phyloP scores from a whole-genome alignment of 2,888 invertebrate species.

The Brachyptera risi region DNA sequence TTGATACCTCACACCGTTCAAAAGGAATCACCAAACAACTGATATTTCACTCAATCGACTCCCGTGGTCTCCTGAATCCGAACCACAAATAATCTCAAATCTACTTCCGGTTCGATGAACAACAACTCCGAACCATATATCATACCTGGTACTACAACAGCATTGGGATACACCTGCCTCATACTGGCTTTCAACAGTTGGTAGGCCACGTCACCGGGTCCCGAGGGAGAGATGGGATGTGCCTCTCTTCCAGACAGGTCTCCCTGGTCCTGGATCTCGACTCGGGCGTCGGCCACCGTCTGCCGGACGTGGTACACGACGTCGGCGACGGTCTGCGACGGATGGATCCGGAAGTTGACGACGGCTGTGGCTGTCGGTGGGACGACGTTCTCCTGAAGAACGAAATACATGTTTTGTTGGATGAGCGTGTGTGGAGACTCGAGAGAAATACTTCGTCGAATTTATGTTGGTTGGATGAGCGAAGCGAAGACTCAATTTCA shows the following conservation, averaged over 20 bases:
- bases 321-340: slow-evolving; percentile 45
- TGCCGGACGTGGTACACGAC: slow-evolving; percentile 39
- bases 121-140: too few relatives aligned
- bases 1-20: too few relatives aligned
- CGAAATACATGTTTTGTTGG: too few relatives aligned
- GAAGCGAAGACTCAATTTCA: too few relatives aligned
- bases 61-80: too few relatives aligned
- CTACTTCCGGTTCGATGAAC: too few relatives aligned
- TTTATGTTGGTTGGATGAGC: too few relatives aligned
- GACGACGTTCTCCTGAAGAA: slow-evolving; percentile 45
- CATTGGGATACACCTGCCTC: slow-evolving; percentile 43
- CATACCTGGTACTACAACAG: slow-evolving; percentile 45
- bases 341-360: slow-evolving; percentile 49
- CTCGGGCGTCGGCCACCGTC: slow-evolving; percentile 41
- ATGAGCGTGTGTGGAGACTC: too few relatives aligned
- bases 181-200: slow-evolving; percentile 44
- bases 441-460: too few relatives aligned
- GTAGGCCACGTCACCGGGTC: slow-evolving; percentile 44
- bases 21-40: too few relatives aligned
- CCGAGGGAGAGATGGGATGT: slow-evolving; percentile 44
- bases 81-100: too few relatives aligned
- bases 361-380: slow-evolving; percentile 45
- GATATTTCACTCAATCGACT: too few relatives aligned
- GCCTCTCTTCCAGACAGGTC: slow-evolving; percentile 38
- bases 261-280: slow-evolving; percentile 37